Percentiles rank a stretch among this genome's conserved stretches.
Evolutionary conservation across 2,797 vertebrate species (phyloP).

Genomic region (Siniperca obscura): DNA sequence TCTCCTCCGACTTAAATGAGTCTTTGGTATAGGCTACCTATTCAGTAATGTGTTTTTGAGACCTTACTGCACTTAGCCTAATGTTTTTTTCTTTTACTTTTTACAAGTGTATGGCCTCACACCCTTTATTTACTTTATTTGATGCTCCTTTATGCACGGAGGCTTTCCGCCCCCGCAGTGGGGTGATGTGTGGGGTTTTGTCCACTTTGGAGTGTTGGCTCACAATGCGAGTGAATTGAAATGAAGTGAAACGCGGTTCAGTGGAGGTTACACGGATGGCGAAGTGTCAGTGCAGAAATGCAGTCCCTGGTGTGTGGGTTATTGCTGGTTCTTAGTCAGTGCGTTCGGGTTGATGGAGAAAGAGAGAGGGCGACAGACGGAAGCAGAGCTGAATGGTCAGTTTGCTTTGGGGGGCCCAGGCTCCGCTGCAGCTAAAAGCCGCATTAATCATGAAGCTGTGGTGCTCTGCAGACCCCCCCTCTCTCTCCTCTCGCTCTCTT

Average conservation of each 20-base stretch:
- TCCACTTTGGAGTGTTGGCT: slow-evolving; percentile 30
- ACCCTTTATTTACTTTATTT: slow-evolving; percentile 9
- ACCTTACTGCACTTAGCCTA: neutral
- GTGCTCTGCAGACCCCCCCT: slow-evolving; percentile 72
- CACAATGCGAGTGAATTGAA: slow-evolving; percentile 25
- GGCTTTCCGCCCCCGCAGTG: neutral
- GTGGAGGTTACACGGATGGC: slow-evolving; percentile 36
- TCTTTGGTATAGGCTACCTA: neutral
- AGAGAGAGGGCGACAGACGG: neutral
- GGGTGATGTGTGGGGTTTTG: slow-evolving; percentile 5
- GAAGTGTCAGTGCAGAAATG: slow-evolving; percentile 47
- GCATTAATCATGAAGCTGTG: slow-evolving; percentile 82
- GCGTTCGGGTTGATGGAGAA: slow-evolving; percentile 38
- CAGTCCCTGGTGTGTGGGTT: slow-evolving; percentile 38
- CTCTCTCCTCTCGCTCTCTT: slow-evolving; percentile 29
- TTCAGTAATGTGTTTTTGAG: neutral
- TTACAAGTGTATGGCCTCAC: neutral
- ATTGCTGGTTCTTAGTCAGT: slow-evolving; percentile 21
- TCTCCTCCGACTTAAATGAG: neutral
- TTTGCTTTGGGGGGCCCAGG: slow-evolving; percentile 67
- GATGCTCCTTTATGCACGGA: neutral
- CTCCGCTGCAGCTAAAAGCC: slow-evolving; percentile 82
- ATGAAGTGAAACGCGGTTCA: slow-evolving; percentile 44
- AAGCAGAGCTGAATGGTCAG: slow-evolving; percentile 60
- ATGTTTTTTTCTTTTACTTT: neutral